Evolutionary conservation across 2,888 invertebrate genomes (phyloP), one percentile per base, ranked within the genome.

Genomic region (Tenthredo amoena): DNA sequence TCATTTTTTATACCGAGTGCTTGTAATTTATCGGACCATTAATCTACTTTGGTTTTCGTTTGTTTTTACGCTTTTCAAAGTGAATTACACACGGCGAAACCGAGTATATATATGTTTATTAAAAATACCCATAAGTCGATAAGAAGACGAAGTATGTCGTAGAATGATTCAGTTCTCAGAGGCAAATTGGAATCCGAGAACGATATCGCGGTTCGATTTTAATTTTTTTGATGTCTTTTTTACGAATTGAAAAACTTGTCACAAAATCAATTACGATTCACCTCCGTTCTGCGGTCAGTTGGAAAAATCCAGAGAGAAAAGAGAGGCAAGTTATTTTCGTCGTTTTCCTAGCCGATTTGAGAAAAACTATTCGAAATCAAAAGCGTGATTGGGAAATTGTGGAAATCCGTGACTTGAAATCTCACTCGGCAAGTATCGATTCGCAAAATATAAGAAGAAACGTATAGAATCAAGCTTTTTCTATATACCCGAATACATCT

Each of bases 21-120:
- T 74, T 21, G n/a, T 55, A 74, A 74, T 74, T 74, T 43, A 74
- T 74, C 72, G 72, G 9, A 43, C 40, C 72, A 74, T 40, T 74
- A 43, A 40, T 74, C 72, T 74, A 40, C 72, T 21, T 40, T 40
- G 43, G 43, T 68, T 68, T 34, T 34, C 68, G 72, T 74, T 43
- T 43, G 43, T 43, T 43, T 40, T 12, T 26, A 40, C 40, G 10
- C 40, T 10, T 40, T n/a, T 43, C 43, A 37, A 74, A 74, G 72
- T 40, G 31, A 74, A 74, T 74, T 74, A 74, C 72, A 40, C 15
- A 10, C 15, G n/a, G 40, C 40, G n/a, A 43, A 7, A 74, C 43
- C 72, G 43, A 43, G 37, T 72, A 72, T 40, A 12, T 31, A 31
- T 31, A 65, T 65, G 10, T 74, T 43, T 74, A 43, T 43, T 74